phyloP scores from a whole-genome alignment of 1,140 invertebrate genomes.

The Cotesia glomerata region DNA sequence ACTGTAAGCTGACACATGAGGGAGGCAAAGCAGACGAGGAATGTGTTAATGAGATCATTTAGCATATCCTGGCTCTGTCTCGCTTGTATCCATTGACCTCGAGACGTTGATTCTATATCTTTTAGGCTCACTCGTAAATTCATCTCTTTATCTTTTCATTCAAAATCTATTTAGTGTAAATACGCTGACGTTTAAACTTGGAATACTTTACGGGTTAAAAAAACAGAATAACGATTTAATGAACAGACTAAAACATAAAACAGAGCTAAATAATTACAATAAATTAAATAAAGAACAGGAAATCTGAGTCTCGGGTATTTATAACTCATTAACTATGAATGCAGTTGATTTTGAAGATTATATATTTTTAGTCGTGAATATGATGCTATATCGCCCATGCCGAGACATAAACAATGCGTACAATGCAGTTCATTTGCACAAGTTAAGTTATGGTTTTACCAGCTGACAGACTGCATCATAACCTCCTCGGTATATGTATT shows the following conservation, averaged over 20 bases:
- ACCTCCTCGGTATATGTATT: background rate
- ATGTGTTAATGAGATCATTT: constrained; percentile 64
- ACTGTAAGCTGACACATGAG: constrained; percentile 56
- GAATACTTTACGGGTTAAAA: no score
- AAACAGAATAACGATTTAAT: no score
- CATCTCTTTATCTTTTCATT: background rate
- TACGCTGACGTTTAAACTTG: background rate
- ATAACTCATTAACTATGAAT: constrained; percentile 22
- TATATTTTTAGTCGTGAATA: constrained; percentile 17
- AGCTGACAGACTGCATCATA: constrained; percentile 25
- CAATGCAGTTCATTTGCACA: constrained; percentile 27
- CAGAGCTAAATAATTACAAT: no score
- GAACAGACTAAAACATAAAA: no score
- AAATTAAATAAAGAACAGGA: background rate
- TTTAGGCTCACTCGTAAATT: background rate
- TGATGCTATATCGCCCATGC: background rate
- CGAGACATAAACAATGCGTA: constrained; percentile 29
- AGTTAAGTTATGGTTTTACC: constrained; percentile 29
- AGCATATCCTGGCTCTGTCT: constrained; percentile 37
- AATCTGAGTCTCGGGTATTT: background rate
- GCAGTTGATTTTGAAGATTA: constrained; percentile 3
- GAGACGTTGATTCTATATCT: constrained; percentile 2
- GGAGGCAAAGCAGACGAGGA: constrained; percentile 50
- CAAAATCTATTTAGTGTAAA: background rate
- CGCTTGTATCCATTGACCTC: background rate